Conservation (phyloP, 2,888 invertebrate genomes). For the Andricus quercusramuli region DNA sequence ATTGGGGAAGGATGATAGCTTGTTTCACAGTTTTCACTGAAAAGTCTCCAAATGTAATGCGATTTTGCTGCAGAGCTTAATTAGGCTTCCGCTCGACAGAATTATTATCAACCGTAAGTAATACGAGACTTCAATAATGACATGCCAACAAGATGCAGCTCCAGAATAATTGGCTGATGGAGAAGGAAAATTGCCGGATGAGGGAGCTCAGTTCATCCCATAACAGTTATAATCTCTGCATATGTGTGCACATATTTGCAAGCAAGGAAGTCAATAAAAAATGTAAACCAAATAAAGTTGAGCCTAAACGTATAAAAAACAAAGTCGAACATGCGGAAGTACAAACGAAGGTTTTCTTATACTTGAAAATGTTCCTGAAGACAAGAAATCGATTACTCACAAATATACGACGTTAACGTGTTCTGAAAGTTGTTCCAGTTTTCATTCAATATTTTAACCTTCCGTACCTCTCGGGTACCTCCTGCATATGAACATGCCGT, state of each 20-base stretch:
- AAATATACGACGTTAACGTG: slow-evolving; percentile 19
- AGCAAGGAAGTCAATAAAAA: neutral
- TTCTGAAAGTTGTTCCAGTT: slow-evolving; percentile 24
- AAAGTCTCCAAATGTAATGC: neutral
- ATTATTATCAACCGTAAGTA: neutral
- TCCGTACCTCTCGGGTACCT: slow-evolving; percentile 7
- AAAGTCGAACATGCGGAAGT: neutral
- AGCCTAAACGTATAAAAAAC: neutral
- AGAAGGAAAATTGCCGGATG: neutral
- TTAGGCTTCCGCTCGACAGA: neutral
- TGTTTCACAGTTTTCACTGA: neutral
- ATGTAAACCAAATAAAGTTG: neutral
- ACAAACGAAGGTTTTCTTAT: neutral
- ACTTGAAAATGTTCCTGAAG: neutral
- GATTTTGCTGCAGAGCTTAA: neutral
- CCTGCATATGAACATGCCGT: slow-evolving; percentile 25
- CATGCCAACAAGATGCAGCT: neutral
- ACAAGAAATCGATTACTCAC: slow-evolving; percentile 8
- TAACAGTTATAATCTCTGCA: neutral
- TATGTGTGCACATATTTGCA: too few species aligned
- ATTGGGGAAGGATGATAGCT: too few species aligned
- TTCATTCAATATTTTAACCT: slow-evolving; percentile 25
- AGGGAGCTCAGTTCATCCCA: neutral
- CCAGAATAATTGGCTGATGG: neutral
- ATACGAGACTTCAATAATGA: neutral